These are phyloP conservation scores for Origma solitaria DNA, from an alignment of 2,113 vertebrate species.

Conservation along the genomic window DNA sequence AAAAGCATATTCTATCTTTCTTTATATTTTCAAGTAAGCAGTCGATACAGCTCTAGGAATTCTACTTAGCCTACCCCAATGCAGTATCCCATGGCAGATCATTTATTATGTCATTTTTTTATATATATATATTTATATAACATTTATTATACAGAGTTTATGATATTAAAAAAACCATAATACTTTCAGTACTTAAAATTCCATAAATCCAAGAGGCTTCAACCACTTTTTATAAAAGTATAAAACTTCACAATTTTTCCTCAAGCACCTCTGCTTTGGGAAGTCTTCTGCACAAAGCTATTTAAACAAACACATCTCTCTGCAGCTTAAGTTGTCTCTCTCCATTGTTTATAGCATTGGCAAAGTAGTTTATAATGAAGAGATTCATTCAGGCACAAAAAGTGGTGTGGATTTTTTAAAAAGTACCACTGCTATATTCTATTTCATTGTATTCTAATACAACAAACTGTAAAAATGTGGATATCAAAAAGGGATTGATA, in stretches of 20 bases:
- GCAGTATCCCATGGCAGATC: background rate
- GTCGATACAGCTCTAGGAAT: background rate
- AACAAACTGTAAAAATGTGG: background rate
- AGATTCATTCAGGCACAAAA: background rate
- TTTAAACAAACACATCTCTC: background rate
- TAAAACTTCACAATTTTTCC: background rate
- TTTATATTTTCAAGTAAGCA: background rate
- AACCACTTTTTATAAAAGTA: background rate
- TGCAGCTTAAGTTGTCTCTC: background rate
- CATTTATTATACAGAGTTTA: background rate
- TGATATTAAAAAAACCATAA: background rate
- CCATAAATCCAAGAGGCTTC: background rate
- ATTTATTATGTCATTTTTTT: too few relatives aligned
- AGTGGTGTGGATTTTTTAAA: background rate
- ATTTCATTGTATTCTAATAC: background rate
- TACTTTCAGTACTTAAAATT: background rate
- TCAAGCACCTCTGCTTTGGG: background rate
- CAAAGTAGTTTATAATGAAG: rapidly evolving
- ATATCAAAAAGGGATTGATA: background rate
- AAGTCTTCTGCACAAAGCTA: background rate
- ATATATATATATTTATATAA: too few relatives aligned
- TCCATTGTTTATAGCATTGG: background rate
- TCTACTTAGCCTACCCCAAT: background rate
- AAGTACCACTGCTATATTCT: background rate
- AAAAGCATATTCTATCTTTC: background rate